A percentile compares a stretch with the other conserved stretches of the same genome.
Evolutionary conservation across 1,140 invertebrate genomes (phyloP).

Genomic region (Sminthurinus signatus): DNA sequence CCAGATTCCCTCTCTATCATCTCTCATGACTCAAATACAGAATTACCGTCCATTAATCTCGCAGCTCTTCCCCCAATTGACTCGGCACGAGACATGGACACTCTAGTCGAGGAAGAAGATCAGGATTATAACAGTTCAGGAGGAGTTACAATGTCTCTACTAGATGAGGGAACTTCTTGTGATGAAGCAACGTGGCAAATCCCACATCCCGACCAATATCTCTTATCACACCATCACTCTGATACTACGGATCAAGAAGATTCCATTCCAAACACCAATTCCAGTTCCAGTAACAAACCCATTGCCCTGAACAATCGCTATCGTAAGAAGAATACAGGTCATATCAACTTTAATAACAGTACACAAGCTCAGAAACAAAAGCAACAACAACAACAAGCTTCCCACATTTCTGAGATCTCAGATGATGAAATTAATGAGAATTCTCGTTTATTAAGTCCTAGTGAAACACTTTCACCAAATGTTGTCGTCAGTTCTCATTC

Average conservation of each 20-base stretch:
- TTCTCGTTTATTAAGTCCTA: constrained; percentile 23
- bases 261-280: too few relatives aligned
- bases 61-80: constrained; percentile 34
- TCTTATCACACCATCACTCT: constrained; percentile 22
- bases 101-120: constrained; percentile 31
- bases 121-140: constrained; percentile 1
- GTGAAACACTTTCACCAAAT: neutral
- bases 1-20: constrained; percentile 35
- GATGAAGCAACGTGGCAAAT: constrained; percentile 25
- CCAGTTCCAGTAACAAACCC: too few relatives aligned
- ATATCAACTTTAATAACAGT: constrained; percentile 16
- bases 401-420: constrained; percentile 18
- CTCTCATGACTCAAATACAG: constrained; percentile 37
- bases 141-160: neutral
- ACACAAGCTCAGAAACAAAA: too few relatives aligned
- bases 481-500: constrained; percentile 3
- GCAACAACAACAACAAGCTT: neutral
- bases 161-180: constrained; percentile 28
- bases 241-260: constrained; percentile 17
- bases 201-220: constrained; percentile 35
- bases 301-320: constrained; percentile 34
- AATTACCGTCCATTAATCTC: constrained; percentile 30
- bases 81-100: constrained; percentile 29
- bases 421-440: constrained; percentile 40
- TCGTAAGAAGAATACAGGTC: constrained; percentile 20